phyloP scores from a whole-genome alignment of 2,797 vertebrate genomes.

The Mormyrus hasselquistii region DNA sequence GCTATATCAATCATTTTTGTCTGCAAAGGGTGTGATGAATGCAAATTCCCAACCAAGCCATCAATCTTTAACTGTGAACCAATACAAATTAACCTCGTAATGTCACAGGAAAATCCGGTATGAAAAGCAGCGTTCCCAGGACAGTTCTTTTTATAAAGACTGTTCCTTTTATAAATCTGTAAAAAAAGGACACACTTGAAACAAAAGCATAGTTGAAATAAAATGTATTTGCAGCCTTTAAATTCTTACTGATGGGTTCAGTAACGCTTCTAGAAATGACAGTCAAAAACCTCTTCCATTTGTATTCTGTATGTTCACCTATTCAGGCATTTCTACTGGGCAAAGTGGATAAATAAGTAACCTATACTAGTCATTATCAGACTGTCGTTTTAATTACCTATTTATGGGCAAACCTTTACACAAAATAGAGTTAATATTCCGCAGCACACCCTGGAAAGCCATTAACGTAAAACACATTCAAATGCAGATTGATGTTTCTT shows the following conservation, averaged over 20 bases:
- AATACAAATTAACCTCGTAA: slow-evolving; percentile 25
- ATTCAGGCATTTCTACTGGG: slow-evolving; percentile 9
- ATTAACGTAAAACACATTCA: slow-evolving; percentile 67
- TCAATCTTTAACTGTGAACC: slow-evolving; percentile 23
- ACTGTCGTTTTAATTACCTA: slow-evolving; percentile 52
- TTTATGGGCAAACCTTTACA: slow-evolving; percentile 54
- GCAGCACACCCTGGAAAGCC: slow-evolving; percentile 57
- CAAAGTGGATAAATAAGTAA: slow-evolving; percentile 52
- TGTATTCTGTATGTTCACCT: neutral
- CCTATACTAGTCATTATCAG: slow-evolving; percentile 62
- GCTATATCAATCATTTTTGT: slow-evolving; percentile 13
- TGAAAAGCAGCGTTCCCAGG: neutral
- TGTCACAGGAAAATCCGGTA: slow-evolving; percentile 2
- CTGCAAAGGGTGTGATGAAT: slow-evolving; percentile 13
- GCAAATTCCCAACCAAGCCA: slow-evolving; percentile 15
- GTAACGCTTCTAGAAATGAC: neutral
- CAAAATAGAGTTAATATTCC: slow-evolving; percentile 59
- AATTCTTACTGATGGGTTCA: slow-evolving; percentile 4
- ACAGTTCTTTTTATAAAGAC: neutral
- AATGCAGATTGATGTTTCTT: slow-evolving; percentile 64
- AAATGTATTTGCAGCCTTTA: neutral
- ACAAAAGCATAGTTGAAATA: neutral
- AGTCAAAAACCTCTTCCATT: slow-evolving; percentile 14
- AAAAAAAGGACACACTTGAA: neutral
- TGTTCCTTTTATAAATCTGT: neutral